Conservation (phyloP, 2,797 vertebrate species). For the Triplophysa bombifrons region DNA sequence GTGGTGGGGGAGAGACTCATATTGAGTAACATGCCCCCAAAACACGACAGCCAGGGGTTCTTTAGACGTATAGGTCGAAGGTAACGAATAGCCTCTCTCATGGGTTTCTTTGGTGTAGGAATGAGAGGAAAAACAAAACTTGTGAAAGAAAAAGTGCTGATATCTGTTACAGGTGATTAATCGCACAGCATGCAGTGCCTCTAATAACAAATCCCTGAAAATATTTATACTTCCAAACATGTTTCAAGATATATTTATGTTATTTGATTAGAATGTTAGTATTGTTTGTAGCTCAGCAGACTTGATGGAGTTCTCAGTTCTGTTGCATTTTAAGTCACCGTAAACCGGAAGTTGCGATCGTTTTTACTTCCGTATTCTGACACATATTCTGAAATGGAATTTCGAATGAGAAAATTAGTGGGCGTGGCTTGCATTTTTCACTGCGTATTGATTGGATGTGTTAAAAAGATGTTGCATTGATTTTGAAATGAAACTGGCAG, state of each 20-base stretch:
- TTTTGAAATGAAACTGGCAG: no score
- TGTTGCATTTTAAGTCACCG: no score
- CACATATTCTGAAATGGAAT: no score
- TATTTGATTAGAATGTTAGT: no score
- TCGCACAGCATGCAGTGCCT: constrained; percentile 32
- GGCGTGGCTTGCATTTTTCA: no score
- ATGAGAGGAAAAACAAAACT: constrained; percentile 50
- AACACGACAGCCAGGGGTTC: constrained; percentile 31
- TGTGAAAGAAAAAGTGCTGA: constrained; percentile 45
- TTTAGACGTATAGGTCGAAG: constrained; percentile 42
- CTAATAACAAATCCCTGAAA: neutral
- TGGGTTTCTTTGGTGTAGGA: constrained; percentile 40
- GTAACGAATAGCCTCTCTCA: constrained; percentile 55
- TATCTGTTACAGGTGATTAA: constrained; percentile 62
- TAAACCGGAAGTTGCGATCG: no score
- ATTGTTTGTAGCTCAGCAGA: no score
- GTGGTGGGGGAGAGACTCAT: constrained; percentile 1
- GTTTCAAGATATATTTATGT: neutral
- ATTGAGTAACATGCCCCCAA: constrained; percentile 50
- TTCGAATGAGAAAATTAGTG: no score
- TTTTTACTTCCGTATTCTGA: no score
- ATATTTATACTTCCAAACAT: neutral
- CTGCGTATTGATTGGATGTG: no score
- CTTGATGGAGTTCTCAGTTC: no score
- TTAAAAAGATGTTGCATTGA: no score